These are phyloP conservation scores for Hestina assimilis DNA, from an alignment of 1,140 invertebrate genomes.

Conservation along the genomic window DNA sequence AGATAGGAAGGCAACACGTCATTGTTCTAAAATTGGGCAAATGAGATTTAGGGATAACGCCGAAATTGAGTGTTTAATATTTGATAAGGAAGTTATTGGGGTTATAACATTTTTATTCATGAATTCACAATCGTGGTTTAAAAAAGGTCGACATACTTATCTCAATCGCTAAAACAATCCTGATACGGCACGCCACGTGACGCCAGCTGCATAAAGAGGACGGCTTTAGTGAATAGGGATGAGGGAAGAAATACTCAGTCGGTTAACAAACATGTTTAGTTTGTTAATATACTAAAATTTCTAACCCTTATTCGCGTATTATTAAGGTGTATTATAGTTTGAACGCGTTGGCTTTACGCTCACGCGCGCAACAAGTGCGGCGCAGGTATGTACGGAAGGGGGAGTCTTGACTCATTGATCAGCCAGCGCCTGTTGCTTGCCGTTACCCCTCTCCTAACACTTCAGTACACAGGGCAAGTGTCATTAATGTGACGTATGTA, in stretches of 20 bases:
- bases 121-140: not conserved
- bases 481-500: conserved; percentile 40
- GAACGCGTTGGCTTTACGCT: conserved; percentile 21
- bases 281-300: conserved; percentile 15
- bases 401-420: conserved; percentile 59
- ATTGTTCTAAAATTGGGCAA: no score
- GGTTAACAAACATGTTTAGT: conserved; percentile 11
- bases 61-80: no score
- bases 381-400: conserved; percentile 47
- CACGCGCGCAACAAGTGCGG: conserved; percentile 69
- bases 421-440: conserved; percentile 63
- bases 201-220: conserved; percentile 19
- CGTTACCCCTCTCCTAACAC: conserved; percentile 32
- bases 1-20: no score
- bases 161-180: conserved; percentile 3
- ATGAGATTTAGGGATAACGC: no score
- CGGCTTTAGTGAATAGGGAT: conserved; percentile 15
- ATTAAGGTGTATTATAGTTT: conserved; percentile 18
- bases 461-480: conserved; percentile 22
- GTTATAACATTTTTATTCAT: no score
- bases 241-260: not conserved
- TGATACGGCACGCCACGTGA: conserved; percentile 16
- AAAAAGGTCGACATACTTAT: conserved; percentile 1
- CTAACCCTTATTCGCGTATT: conserved; percentile 3
- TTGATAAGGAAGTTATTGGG: no score